Evolutionary conservation across 2,113 vertebrate genomes (phyloP).

Genomic region (Anas platyrhynchos): DNA sequence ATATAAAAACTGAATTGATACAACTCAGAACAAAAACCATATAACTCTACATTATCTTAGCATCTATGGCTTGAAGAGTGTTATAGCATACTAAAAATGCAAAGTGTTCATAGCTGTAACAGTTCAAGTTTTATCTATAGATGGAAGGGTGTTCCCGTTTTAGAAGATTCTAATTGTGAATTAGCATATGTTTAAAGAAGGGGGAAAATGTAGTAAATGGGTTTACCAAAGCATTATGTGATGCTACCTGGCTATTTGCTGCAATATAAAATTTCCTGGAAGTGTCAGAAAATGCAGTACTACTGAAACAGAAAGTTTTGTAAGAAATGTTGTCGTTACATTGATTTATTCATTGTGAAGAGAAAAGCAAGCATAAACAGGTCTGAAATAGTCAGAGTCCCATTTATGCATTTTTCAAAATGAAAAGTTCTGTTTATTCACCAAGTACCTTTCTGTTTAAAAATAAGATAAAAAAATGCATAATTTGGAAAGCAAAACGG

Average conservation of each 20-base stretch:
- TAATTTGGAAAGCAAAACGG: neutral
- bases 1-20: neutral
- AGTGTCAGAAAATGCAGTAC: neutral
- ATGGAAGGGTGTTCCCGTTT: neutral
- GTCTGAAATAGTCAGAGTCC: neutral
- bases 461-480: neutral
- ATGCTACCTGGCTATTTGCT: neutral
- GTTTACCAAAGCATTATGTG: neutral
- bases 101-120: neutral
- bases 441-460: accelerated
- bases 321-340: neutral
- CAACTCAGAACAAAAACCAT: neutral
- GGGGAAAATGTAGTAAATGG: neutral
- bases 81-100: accelerated
- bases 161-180: neutral
- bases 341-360: neutral
- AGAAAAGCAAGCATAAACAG: neutral
- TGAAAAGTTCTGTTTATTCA: neutral
- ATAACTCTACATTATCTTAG: neutral
- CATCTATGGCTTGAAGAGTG: neutral
- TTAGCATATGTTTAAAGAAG: neutral
- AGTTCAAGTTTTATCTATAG: neutral
- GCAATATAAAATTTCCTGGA: neutral
- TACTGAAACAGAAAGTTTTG: neutral
- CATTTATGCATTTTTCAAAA: neutral